Evolutionary conservation across 2,797 vertebrate genomes (phyloP).

Genomic region (Gymnothorax reevesii): DNA sequence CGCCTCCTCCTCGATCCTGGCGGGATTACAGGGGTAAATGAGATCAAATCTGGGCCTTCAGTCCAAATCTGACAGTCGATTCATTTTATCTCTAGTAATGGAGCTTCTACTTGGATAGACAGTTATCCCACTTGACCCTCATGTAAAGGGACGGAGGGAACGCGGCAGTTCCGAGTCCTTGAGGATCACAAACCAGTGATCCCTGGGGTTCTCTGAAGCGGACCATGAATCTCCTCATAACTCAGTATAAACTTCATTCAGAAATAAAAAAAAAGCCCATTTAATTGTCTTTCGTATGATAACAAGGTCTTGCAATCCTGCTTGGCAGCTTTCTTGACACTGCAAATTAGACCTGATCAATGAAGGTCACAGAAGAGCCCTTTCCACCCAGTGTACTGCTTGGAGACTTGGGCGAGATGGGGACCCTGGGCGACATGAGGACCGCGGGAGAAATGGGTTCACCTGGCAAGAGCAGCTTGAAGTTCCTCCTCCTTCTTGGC

Average conservation of each 20-base stretch:
- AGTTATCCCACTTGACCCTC: no score
- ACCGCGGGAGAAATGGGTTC: constrained; percentile 38
- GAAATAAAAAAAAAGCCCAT: not conserved
- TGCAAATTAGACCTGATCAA: no score
- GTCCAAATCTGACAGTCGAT: no score
- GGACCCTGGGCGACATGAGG: not conserved
- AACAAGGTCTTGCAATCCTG: no score
- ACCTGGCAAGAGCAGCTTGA: constrained; percentile 91
- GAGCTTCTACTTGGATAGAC: no score
- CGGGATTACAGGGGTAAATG: not conserved
- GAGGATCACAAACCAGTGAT: no score
- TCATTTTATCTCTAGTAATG: no score
- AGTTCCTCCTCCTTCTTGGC: constrained; percentile 98
- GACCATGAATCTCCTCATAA: not conserved
- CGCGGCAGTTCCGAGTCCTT: no score
- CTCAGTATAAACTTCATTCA: not conserved
- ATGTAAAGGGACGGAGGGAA: no score
- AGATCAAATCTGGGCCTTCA: no score
- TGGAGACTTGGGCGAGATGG: not conserved
- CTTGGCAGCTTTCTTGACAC: no score
- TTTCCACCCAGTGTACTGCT: not conserved
- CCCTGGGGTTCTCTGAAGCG: not conserved
- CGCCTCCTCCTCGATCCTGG: constrained; percentile 93
- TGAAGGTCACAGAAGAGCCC: not conserved
- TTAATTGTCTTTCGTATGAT: not conserved